A percentile compares a stretch with the other conserved stretches of the same genome.
Evolutionary conservation across 2,113 vertebrate species (phyloP).

Genomic region (Anarrhichthys ocellatus): DNA sequence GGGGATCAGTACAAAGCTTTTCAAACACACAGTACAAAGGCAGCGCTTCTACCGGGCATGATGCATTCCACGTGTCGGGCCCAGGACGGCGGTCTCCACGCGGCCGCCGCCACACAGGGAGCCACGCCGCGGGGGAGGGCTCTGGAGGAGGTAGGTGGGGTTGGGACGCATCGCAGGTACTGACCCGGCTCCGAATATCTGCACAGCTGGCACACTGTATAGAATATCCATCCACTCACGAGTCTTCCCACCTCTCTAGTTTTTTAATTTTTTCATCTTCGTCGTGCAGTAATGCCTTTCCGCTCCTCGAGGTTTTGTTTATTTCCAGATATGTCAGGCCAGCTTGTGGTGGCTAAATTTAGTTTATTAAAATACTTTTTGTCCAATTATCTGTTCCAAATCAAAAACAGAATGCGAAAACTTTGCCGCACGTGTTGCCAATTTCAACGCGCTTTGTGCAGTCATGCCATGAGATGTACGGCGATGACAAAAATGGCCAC

Average conservation of each 20-base stretch:
- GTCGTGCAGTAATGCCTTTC: not conserved
- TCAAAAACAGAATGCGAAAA: constrained; percentile 26
- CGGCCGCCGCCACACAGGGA: constrained; percentile 56
- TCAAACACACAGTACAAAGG: constrained; percentile 80
- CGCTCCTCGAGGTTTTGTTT: constrained; percentile 2
- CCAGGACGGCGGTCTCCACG: constrained; percentile 31
- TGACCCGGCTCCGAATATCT: constrained; percentile 51
- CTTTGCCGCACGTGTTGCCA: constrained; percentile 36
- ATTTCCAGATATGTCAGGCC: constrained; percentile 23
- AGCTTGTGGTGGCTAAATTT: constrained; percentile 20
- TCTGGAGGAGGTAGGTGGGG: constrained; percentile 38
- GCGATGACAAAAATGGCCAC: constrained; percentile 46
- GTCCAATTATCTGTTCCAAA: constrained; percentile 43
- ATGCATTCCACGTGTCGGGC: constrained; percentile 82
- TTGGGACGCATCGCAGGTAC: constrained; percentile 28
- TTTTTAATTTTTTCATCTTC: constrained; percentile 22
- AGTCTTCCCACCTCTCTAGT: constrained; percentile 19
- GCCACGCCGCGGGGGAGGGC: constrained; percentile 50
- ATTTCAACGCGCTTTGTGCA: constrained; percentile 7
- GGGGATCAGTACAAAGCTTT: constrained; percentile 86
- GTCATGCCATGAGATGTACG: constrained; percentile 28
- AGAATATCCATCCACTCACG: constrained; percentile 41
- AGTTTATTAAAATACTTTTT: constrained; percentile 43
- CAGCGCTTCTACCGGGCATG: constrained; percentile 65
- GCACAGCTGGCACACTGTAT: constrained; percentile 59